Base-by-base conservation (phyloP, 2,888 invertebrate species). In the Apoderus coryli region DNA sequence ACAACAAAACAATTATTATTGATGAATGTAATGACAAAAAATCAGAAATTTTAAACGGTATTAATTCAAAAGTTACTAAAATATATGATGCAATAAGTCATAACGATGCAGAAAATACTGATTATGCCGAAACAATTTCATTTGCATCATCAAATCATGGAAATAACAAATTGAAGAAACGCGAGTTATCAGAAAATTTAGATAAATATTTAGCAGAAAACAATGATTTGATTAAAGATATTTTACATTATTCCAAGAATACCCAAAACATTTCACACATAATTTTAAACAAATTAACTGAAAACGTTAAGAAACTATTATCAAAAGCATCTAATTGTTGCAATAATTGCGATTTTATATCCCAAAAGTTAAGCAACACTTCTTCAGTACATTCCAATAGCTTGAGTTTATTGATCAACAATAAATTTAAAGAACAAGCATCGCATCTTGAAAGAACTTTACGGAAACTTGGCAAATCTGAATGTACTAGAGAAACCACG, bases 51-150 rank as follows among this genome's bases (percentile, higher is more conserved):
- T 38, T 59, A n/a, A 47, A 50, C 11, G 58, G 59, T 37, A 49
- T 59, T 10, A 49, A 59, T 2, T 53, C 57, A 5, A 60, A 60
- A 42, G 54, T 59, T 11, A 59, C 59, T 39, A 44, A 56, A n/a
- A 56, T 60, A 24, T 56, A 55, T 37, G 59, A 60, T 42, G 53
- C 48, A 31, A 35, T 52, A n/a, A 44, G 41, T 11, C 39, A 41
- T 22, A 42, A 40, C 32, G 45, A 46, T 10, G 33, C 39, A 24
- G 48, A 48, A 32, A 45, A 45, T 27, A 43, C 44, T 38, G 41
- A 41, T 16, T 37, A 35, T 9, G 36, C 32, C 15, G 34, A 36
- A n/a, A 34, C 37, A 31, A 37, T 30, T 16, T 6, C 19, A 6
- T 19, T n/a, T 19, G 19, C 19, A 19, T n/a, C n/a, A n/a, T n/a